Percentiles rank a stretch among this genome's conserved stretches.
Evolutionary conservation across 2,113 vertebrate species (phyloP).

Genomic region (Capreolus pygargus): DNA sequence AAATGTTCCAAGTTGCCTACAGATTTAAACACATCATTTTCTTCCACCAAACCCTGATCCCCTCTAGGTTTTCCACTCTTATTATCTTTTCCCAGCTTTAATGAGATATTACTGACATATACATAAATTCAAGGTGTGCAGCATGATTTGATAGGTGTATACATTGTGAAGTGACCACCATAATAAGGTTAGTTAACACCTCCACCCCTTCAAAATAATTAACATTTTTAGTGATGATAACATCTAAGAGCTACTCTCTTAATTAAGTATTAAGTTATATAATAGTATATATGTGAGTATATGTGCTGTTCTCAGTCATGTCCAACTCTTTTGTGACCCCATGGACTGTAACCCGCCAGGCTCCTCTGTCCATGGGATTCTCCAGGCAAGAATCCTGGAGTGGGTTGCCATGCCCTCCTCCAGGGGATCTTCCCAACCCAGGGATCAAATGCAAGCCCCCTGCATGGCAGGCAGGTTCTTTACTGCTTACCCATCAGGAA

Average conservation of each 20-base stretch:
- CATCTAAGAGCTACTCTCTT: background rate
- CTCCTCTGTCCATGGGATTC: background rate
- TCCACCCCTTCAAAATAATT: background rate
- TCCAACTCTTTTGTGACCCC: background rate
- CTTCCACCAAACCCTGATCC: background rate
- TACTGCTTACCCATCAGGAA: background rate
- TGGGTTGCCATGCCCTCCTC: background rate
- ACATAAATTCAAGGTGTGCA: background rate
- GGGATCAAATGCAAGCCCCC: background rate
- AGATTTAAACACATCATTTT: background rate
- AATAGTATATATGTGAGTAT: background rate
- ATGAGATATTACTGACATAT: background rate
- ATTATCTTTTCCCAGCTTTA: background rate
- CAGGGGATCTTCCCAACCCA: background rate
- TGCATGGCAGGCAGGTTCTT: background rate
- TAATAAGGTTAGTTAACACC: background rate
- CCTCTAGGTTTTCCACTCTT: background rate
- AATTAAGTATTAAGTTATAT: background rate
- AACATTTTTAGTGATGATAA: background rate
- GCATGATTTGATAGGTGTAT: background rate
- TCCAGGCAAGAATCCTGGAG: background rate
- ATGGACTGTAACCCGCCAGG: background rate
- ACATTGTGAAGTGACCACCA: background rate
- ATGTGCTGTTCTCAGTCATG: background rate
- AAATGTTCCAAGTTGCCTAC: background rate